A percentile compares a stretch with the other conserved stretches of the same genome.
Evolutionary conservation across 2,113 vertebrate species (phyloP).

Genomic region (Holacanthus passer): DNA sequence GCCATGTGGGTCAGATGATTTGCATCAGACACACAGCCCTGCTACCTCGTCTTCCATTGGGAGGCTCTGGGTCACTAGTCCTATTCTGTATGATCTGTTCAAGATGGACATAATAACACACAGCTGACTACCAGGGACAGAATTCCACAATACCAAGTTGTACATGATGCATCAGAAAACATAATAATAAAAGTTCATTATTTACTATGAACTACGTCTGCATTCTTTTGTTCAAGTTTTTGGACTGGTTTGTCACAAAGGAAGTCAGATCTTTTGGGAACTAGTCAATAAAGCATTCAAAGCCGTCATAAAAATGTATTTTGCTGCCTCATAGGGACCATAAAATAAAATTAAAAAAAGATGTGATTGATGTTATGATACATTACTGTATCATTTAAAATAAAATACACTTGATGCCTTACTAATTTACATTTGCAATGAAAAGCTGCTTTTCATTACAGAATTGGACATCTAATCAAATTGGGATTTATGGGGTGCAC

Average conservation of each 20-base stretch:
- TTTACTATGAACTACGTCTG: not conserved
- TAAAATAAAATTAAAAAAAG: not conserved
- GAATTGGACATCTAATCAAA: not conserved
- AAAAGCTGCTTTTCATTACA: not conserved
- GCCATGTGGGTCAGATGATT: conserved; percentile 61
- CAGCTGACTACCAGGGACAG: conserved; percentile 50
- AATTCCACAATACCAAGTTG: not conserved
- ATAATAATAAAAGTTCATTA: not conserved
- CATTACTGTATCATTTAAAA: not conserved
- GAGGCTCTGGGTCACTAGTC: conserved; percentile 79
- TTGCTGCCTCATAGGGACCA: not conserved
- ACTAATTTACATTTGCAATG: not conserved
- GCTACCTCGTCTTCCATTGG: conserved; percentile 81
- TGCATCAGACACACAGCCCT: conserved; percentile 81
- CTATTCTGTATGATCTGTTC: conserved; percentile 89
- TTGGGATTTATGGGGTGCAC: not conserved
- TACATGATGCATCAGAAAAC: conserved; percentile 5
- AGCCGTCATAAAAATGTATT: not conserved
- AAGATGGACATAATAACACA: conserved; percentile 78
- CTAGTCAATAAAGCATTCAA: not conserved
- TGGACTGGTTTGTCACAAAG: not conserved
- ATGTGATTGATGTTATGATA: not conserved
- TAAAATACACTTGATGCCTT: not conserved
- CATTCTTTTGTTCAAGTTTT: not conserved
- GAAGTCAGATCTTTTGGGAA: not conserved